These are phyloP conservation scores for Tiliqua scincoides DNA, from an alignment of 2,113 vertebrate genomes.

Conservation along the genomic window DNA sequence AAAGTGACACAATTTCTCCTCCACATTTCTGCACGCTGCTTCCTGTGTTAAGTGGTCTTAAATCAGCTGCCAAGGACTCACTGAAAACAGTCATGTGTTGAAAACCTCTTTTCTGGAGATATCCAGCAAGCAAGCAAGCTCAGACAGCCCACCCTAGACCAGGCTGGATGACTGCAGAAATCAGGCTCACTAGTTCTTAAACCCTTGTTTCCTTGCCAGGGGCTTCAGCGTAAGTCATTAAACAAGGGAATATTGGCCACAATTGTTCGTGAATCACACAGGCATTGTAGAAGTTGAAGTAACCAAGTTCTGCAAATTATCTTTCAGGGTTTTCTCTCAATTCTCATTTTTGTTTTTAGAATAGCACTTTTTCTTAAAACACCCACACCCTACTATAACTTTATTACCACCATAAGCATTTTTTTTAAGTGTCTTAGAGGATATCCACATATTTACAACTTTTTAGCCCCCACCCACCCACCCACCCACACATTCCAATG, in stretches of 20 bases:
- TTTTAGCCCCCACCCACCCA: not conserved
- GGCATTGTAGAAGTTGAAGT: rapidly evolving
- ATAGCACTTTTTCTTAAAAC: not conserved
- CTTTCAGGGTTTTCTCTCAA: rapidly evolving
- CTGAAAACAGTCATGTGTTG: not conserved
- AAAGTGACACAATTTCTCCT: too few relatives aligned
- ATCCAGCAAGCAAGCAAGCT: too few relatives aligned
- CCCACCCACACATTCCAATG: not conserved
- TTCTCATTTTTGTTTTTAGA: not conserved
- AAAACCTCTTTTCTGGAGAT: not conserved
- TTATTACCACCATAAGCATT: rapidly evolving
- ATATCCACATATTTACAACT: too few relatives aligned
- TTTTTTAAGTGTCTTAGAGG: rapidly evolving
- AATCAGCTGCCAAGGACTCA: too few relatives aligned
- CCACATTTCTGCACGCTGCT: too few relatives aligned
- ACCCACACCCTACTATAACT: not conserved
- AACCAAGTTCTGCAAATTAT: not conserved
- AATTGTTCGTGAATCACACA: rapidly evolving
- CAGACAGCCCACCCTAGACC: not conserved
- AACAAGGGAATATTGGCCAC: rapidly evolving
- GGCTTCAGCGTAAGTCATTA: too few relatives aligned
- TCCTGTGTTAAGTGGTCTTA: too few relatives aligned
- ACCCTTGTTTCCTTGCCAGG: too few relatives aligned
- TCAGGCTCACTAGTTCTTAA: not conserved
- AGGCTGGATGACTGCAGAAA: not conserved